Percentiles rank a stretch among this genome's conserved stretches.
These are phyloP conservation scores for Tiliacea aurago DNA, from an alignment of 2,888 invertebrate genomes.

Conservation along the genomic window DNA sequence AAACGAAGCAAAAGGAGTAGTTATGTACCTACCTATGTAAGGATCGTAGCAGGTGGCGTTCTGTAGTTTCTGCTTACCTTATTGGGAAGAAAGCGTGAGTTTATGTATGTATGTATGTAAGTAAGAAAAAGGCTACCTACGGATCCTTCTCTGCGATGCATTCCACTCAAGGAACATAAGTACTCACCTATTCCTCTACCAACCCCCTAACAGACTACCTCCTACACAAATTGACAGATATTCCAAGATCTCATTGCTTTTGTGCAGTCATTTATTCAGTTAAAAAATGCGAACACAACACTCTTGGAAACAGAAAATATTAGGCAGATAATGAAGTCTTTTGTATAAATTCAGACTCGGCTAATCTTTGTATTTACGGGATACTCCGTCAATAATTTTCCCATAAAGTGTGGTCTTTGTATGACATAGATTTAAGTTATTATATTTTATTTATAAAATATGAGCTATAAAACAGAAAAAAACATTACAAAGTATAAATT, in stretches of 20 bases:
- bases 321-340: background rate
- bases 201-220: background rate
- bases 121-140: background rate
- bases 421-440: background rate
- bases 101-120: too few relatives aligned
- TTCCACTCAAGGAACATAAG: too few relatives aligned
- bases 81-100: too few relatives aligned
- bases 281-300: background rate
- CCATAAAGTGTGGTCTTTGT: slow-evolving; percentile 6
- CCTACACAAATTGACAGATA: background rate
- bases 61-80: background rate
- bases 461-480: too few relatives aligned
- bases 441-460: background rate
- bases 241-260: background rate
- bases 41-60: background rate
- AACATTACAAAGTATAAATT: background rate
- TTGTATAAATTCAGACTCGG: background rate
- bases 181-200: too few relatives aligned
- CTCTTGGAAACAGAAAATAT: background rate
- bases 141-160: background rate
- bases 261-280: background rate
- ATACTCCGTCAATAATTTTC: slow-evolving; percentile 26
- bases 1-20: too few relatives aligned
- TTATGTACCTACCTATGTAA: too few relatives aligned
- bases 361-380: slow-evolving; percentile 51